phyloP scores from a whole-genome alignment of 2,797 vertebrate species.

The Apodemus agrarius region DNA sequence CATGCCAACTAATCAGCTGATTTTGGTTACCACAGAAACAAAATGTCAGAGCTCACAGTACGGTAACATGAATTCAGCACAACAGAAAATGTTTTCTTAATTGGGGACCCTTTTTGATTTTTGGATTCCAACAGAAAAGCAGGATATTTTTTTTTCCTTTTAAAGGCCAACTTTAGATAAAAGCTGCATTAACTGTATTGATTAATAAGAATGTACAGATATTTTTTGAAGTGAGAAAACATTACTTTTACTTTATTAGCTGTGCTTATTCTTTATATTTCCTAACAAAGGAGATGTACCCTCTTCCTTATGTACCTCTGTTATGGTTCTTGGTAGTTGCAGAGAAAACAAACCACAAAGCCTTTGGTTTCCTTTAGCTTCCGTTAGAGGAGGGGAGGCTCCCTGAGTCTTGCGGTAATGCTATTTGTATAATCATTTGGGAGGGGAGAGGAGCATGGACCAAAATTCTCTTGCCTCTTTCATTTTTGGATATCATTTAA shows the following conservation, averaged over 20 bases:
- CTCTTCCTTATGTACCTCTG: constrained; percentile 52
- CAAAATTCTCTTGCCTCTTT: constrained; percentile 43
- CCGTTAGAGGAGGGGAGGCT: background rate
- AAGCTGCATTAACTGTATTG: constrained; percentile 84
- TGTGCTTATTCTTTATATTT: constrained; percentile 70
- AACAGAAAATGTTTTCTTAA: constrained; percentile 97
- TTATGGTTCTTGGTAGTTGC: constrained; percentile 74
- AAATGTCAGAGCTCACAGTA: constrained; percentile 96
- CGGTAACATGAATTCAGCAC: constrained; percentile 95
- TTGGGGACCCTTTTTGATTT: constrained; percentile 96
- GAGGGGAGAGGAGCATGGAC: constrained; percentile 16
- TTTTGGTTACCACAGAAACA: constrained; percentile 99
- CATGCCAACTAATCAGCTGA: constrained; percentile 99
- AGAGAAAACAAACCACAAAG: constrained; percentile 76
- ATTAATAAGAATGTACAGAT: constrained; percentile 82
- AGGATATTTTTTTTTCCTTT: constrained; percentile 2
- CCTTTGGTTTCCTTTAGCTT: constrained; percentile 60
- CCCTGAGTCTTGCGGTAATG: background rate
- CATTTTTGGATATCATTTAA: constrained; percentile 36
- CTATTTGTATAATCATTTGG: background rate
- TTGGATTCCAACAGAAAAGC: constrained; percentile 90
- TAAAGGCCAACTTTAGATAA: constrained; percentile 81
- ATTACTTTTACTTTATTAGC: constrained; percentile 77
- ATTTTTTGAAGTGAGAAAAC: constrained; percentile 70
- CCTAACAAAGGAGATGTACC: constrained; percentile 50